Conservation (phyloP, 2,797 vertebrate genomes). For the Oreortyx pictus region DNA sequence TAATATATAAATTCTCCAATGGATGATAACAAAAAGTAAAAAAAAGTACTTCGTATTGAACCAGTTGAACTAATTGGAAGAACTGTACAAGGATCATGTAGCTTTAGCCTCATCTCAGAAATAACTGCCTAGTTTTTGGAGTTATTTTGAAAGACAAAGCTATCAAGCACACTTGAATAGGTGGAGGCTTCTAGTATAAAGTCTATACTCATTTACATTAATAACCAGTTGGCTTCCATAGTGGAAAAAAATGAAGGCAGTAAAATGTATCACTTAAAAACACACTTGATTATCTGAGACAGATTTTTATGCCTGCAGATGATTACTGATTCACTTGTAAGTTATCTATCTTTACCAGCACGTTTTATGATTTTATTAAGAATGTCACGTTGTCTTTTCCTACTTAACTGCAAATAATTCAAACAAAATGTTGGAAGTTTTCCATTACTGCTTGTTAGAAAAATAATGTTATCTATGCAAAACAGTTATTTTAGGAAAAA, state of each 20-base stretch:
- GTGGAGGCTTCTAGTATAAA: not conserved
- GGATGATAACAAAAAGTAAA: not conserved
- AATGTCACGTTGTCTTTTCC: not conserved
- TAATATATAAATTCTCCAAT: not conserved
- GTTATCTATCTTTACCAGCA: not conserved
- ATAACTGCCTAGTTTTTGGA: not conserved
- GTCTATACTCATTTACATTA: not conserved
- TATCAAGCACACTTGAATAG: not conserved
- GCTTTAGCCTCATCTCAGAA: not conserved
- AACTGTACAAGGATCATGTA: not conserved
- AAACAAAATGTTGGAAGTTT: conserved; percentile 24
- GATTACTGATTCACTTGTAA: not conserved
- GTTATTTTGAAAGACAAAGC: not conserved
- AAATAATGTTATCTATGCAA: conserved; percentile 19
- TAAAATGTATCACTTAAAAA: not conserved
- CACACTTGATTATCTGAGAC: not conserved
- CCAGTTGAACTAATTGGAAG: not conserved
- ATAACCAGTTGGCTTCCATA: not conserved
- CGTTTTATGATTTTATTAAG: conserved; percentile 39
- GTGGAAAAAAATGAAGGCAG: conserved; percentile 13
- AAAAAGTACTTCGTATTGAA: not conserved
- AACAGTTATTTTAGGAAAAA: not conserved
- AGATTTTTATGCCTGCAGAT: not conserved
- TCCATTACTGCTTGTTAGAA: not conserved
- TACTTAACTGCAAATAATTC: conserved; percentile 34